Percentiles rank a stretch among this genome's conserved stretches.
phyloP scores from a whole-genome alignment of 2,888 invertebrate genomes.

The Leptopilina syphax region DNA sequence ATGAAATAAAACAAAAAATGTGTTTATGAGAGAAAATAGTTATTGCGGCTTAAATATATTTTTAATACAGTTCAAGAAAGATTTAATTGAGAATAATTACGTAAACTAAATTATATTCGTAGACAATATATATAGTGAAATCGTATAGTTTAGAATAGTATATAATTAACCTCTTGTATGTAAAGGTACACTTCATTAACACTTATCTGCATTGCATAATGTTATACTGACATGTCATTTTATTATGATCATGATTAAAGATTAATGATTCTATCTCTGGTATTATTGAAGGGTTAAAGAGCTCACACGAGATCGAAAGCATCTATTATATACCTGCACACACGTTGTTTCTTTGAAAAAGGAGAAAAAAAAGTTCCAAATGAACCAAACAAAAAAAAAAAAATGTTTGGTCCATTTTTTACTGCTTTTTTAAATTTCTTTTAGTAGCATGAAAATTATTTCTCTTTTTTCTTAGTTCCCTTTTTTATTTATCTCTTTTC shows the following conservation, averaged over 20 bases:
- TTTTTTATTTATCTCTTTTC: too few species aligned
- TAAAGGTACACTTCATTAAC: conserved; percentile 72
- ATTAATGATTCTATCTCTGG: conserved; percentile 67
- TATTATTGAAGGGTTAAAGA: conserved; percentile 66
- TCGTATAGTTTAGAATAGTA: conserved; percentile 62
- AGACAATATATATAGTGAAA: background rate
- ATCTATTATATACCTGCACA: background rate
- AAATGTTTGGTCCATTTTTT: too few species aligned
- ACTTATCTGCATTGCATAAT: conserved; percentile 70
- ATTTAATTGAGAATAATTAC: background rate
- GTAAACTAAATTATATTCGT: background rate
- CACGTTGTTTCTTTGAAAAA: background rate
- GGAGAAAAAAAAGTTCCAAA: background rate
- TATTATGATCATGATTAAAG: conserved; percentile 69
- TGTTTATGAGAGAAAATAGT: too few species aligned
- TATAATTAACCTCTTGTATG: conserved; percentile 72
- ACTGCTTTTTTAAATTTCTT: too few species aligned
- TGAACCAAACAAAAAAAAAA: too few species aligned
- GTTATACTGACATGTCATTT: conserved; percentile 66
- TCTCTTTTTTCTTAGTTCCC: too few species aligned
- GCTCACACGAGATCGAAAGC: conserved; percentile 49
- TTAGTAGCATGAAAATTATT: too few species aligned
- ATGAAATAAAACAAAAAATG: too few species aligned
- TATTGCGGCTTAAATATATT: too few species aligned
- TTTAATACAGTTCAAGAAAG: too few species aligned